Evolutionary conservation across 2,797 vertebrate species (phyloP).

Genomic region (Scolopax rusticola): DNA sequence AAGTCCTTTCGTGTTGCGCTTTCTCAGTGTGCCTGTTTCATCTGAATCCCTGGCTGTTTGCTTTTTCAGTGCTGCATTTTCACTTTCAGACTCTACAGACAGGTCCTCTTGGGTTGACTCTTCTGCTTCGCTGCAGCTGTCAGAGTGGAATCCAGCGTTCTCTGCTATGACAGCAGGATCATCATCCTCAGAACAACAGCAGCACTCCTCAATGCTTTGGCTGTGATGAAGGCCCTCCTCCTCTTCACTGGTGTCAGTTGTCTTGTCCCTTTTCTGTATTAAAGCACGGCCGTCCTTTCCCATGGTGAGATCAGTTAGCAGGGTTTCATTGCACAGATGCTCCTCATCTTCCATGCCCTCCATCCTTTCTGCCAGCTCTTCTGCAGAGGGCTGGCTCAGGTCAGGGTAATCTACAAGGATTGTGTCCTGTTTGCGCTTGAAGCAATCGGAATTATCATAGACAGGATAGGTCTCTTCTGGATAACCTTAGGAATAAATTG

Average conservation of each 20-base stretch:
- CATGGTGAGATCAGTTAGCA: neutral
- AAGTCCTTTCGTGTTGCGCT: conserved; percentile 76
- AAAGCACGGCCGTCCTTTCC: neutral
- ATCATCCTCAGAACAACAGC: conserved; percentile 82
- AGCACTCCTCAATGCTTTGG: conserved; percentile 44
- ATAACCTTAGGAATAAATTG: conserved; percentile 82
- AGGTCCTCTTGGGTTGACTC: conserved; percentile 74
- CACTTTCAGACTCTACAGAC: conserved; percentile 62
- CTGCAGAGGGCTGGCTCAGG: conserved; percentile 83
- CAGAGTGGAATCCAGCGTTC: conserved; percentile 83
- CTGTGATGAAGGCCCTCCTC: conserved; percentile 72
- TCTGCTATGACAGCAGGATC: conserved; percentile 91
- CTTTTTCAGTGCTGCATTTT: neutral
- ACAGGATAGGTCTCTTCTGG: conserved; percentile 91
- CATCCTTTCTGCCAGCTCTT: conserved; percentile 87
- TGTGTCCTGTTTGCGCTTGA: conserved; percentile 72
- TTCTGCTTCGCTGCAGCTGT: conserved; percentile 77
- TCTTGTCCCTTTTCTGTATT: conserved; percentile 67
- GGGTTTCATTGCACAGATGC: conserved; percentile 38
- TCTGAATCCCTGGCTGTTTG: neutral
- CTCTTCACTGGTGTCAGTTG: conserved; percentile 74
- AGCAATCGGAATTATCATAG: conserved; percentile 77
- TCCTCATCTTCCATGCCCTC: conserved; percentile 71
- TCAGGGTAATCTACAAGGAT: conserved; percentile 81
- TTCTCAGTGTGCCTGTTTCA: conserved; percentile 71